A percentile compares a stretch with the other conserved stretches of the same genome.
Conservation (phyloP, 2,888 invertebrate species). For the Meiosimyza decipiens region DNA sequence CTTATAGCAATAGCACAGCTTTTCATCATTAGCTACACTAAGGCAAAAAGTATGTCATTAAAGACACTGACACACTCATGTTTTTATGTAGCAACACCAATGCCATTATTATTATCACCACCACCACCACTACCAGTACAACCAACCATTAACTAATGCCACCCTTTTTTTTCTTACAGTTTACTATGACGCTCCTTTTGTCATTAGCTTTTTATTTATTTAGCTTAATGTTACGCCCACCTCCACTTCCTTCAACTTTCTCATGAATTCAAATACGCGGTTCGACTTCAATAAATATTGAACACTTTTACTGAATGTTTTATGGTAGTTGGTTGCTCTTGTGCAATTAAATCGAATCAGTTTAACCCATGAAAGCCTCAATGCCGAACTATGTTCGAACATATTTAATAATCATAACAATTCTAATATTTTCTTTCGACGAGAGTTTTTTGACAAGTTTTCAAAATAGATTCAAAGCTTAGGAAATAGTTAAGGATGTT, state of each 20-base stretch:
- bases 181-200: slow-evolving; percentile 20
- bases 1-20: neutral
- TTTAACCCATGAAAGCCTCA: too few relatives aligned
- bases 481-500: too few relatives aligned
- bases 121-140: neutral
- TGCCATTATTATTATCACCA: neutral
- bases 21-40: neutral
- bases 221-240: slow-evolving; percentile 1
- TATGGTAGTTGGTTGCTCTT: too few relatives aligned
- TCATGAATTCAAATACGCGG: too few relatives aligned
- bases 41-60: neutral
- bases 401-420: too few relatives aligned
- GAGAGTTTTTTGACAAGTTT: too few relatives aligned
- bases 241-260: too few relatives aligned
- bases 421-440: too few relatives aligned
- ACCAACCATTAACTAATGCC: neutral
- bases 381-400: too few relatives aligned
- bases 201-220: slow-evolving; percentile 25
- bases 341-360: too few relatives aligned
- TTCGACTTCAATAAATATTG: slow-evolving; percentile 12
- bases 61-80: neutral
- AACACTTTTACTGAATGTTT: slow-evolving; percentile 6
- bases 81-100: neutral
- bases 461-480: too few relatives aligned
- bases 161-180: neutral